Conservation (phyloP, 2,113 vertebrate species). For the Tragulus kanchil region DNA sequence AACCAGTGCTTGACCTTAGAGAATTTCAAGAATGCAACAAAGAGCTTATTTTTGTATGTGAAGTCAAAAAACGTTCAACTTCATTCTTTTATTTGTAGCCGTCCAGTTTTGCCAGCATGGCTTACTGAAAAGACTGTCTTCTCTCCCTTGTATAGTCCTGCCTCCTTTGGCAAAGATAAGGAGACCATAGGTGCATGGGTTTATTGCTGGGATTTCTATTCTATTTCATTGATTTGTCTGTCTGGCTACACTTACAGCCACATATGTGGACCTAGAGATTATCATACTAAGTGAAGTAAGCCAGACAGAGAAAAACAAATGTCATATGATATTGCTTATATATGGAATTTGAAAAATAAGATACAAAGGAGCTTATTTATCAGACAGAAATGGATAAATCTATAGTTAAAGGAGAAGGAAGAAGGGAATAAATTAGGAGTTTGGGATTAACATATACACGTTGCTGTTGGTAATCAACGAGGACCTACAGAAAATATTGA, state of each 20-base stretch:
- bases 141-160: background rate
- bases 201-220: background rate
- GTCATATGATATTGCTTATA: background rate
- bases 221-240: background rate
- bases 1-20: background rate
- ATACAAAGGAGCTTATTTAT: background rate
- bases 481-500: too few species aligned
- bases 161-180: background rate
- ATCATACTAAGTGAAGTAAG: background rate
- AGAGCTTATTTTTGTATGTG: background rate
- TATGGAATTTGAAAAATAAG: background rate
- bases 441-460: background rate
- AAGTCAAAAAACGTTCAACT: background rate
- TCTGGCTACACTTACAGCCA: background rate
- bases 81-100: background rate
- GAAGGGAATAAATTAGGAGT: background rate
- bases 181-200: background rate
- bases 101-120: background rate
- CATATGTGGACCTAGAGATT: background rate
- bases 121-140: background rate
- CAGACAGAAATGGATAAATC: background rate
- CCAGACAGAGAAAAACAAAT: background rate
- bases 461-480: background rate
- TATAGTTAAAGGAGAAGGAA: background rate
- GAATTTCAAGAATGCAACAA: slow-evolving; percentile 33